Evolutionary conservation across 2,797 vertebrate genomes (phyloP).

Genomic region (Manis javanica): DNA sequence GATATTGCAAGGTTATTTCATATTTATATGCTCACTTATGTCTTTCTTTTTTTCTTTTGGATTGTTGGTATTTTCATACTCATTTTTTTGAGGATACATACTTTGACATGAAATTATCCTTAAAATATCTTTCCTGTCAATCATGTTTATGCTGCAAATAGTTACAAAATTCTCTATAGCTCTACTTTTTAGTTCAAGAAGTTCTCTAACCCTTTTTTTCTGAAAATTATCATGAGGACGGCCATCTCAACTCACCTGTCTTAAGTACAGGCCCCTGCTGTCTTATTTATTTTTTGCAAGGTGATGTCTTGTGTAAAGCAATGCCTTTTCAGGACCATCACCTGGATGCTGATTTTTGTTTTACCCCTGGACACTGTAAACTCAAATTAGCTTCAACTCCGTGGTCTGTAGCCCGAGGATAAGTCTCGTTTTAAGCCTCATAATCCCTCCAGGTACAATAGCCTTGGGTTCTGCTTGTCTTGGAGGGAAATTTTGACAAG

Average conservation of each 20-base stretch:
- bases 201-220: background rate
- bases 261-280: background rate
- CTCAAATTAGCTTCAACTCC: slow-evolving; percentile 48
- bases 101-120: background rate
- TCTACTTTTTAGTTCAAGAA: background rate
- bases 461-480: slow-evolving; percentile 47
- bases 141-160: background rate
- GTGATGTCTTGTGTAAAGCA: background rate
- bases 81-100: slow-evolving; percentile 5
- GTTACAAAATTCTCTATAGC: background rate
- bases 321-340: background rate
- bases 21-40: background rate
- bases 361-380: background rate
- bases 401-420: background rate
- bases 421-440: slow-evolving; percentile 39
- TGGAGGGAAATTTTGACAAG: slow-evolving; percentile 30
- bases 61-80: background rate
- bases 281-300: background rate
- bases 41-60: background rate
- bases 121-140: background rate
- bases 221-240: background rate
- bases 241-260: background rate
- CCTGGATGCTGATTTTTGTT: background rate
- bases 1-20: background rate
- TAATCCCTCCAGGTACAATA: slow-evolving; percentile 18